Evolutionary conservation across 2,888 invertebrate species (phyloP).

Genomic region (Glyphotaelius pellucidus): DNA sequence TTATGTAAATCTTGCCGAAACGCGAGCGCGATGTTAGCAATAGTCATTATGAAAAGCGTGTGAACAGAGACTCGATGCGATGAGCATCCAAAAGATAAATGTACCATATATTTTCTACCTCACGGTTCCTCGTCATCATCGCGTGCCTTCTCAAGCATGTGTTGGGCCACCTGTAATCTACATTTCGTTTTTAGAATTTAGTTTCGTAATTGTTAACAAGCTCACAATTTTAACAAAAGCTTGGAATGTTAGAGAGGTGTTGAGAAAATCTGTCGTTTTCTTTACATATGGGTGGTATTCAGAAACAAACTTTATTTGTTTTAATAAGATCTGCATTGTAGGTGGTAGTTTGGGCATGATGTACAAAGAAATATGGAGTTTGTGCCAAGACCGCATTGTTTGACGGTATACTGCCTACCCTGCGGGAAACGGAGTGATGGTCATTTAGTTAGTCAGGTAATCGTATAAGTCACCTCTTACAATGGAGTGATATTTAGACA

Average conservation of each 20-base stretch:
- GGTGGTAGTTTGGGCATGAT: no score
- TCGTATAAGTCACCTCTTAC: no score
- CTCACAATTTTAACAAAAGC: background rate
- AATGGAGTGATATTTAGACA: no score
- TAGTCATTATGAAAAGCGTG: constrained; percentile 38
- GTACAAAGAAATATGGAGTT: no score
- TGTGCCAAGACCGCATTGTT: no score
- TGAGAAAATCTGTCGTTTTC: background rate
- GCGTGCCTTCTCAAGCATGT: background rate
- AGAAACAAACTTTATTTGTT: background rate
- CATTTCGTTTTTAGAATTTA: background rate
- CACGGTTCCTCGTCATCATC: background rate
- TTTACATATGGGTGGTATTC: background rate
- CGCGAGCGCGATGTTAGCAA: constrained; percentile 36
- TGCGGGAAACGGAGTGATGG: no score
- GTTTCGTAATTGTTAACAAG: background rate
- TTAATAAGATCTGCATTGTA: no score
- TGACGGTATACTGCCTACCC: no score
- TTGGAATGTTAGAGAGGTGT: background rate
- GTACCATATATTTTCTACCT: background rate
- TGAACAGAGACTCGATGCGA: background rate
- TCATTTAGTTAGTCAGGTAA: no score
- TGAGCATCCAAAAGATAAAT: constrained; percentile 20
- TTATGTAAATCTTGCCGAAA: constrained; percentile 49
- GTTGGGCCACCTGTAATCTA: background rate